These are phyloP conservation scores for Dufourea novaeangliae DNA, from an alignment of 1,140 invertebrate genomes.

Conservation along the genomic window DNA sequence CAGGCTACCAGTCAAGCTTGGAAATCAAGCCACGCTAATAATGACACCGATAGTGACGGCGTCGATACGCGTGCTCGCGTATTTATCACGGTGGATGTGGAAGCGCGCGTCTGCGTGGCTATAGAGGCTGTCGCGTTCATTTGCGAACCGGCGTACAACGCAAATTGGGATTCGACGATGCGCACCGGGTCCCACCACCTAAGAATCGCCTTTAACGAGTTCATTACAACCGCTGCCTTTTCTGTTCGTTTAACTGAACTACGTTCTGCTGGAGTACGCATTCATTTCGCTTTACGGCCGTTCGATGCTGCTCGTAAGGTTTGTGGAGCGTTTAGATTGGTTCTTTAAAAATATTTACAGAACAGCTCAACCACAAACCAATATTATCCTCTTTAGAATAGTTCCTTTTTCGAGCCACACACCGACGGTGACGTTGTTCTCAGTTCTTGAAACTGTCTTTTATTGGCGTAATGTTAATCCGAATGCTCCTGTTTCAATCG, in stretches of 20 bases:
- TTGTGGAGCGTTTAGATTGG: too few relatives aligned
- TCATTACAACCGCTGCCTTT: slow-evolving; percentile 6
- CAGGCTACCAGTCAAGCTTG: slow-evolving; percentile 1
- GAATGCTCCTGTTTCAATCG: not conserved
- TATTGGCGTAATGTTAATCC: not conserved
- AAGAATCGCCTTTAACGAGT: slow-evolving; percentile 36
- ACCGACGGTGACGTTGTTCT: too few relatives aligned
- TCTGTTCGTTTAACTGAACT: not conserved
- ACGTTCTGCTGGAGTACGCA: too few relatives aligned
- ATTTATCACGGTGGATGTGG: not conserved
- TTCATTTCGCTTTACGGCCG: too few relatives aligned
- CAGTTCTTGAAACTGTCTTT: not conserved
- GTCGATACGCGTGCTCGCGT: not conserved
- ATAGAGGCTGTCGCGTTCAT: slow-evolving; percentile 5
- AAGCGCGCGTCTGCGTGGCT: not conserved
- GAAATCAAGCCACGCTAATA: slow-evolving; percentile 51
- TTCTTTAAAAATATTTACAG: too few relatives aligned
- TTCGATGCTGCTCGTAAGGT: too few relatives aligned
- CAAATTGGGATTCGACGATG: slow-evolving; percentile 23
- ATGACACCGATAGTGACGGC: slow-evolving; percentile 24
- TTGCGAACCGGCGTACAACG: not conserved
- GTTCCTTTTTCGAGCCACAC: too few relatives aligned
- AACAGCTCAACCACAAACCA: too few relatives aligned
- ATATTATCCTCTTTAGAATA: too few relatives aligned
- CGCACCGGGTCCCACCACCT: not conserved